Base-by-base conservation (phyloP, 2,113 vertebrate species). In the Chiloscyllium plagiosum region DNA sequence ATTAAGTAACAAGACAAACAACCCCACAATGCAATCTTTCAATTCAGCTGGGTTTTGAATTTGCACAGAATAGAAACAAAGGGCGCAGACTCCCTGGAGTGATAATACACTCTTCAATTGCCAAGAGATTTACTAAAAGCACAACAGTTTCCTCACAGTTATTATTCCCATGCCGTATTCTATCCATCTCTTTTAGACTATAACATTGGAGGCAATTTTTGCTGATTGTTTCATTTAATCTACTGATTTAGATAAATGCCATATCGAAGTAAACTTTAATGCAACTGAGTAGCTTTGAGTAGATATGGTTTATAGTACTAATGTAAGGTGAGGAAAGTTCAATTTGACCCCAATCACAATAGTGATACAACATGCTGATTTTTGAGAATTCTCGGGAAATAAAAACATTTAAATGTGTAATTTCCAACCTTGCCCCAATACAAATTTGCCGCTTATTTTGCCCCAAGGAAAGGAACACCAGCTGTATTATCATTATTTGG, bases 21-120 rank as follows among this genome's bases (percentile, higher is more conserved):
- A 61, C 33, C 56, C 87, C 87, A 92, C 87, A 61, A 61, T 61
- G 17, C 87, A 92, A 56, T 61, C 87, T 4, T 61, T 33, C 85
- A 87, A 52, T 87, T 52, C 86, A 89, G 56, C 86, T 89, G 86
- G 56, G 52, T 65, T 92, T 92, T 92, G 56, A 92, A 92, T 92
- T 92, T 65, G 87, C 52, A 61, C 29, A 19, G 52, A 90, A 65
- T 56, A 56, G 87, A 90, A 90, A 90, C 65, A 90, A 90, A 90
- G 87, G 56, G 12, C 52, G 56, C 52, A 90, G 87, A 65, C 87
- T 90, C 87, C 87, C 87, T 65, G 29, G 87, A 92, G 87, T 61
- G 56, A 61, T 56, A 65, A 61, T 65, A 92, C 7, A 92, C 26
- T 8, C 19, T 65, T 61, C 87, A 61, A 92, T n/a, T 92, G 87